Percentiles rank a stretch among this genome's conserved stretches.
Conservation (phyloP, 2,797 vertebrate genomes). For the Sebastes umbrosus region DNA sequence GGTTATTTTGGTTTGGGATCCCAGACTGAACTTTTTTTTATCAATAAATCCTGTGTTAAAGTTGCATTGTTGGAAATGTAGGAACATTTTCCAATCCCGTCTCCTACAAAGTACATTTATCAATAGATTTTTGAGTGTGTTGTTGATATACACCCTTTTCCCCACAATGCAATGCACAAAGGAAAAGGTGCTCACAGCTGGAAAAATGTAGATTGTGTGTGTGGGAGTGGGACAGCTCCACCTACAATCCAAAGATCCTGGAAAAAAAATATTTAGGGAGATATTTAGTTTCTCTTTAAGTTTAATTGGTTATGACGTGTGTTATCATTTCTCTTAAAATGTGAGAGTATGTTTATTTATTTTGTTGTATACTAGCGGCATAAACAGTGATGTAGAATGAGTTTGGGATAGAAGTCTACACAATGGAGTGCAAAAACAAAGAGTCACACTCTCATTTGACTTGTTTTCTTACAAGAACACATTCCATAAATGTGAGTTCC, state of each 20-base stretch:
- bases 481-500: slow-evolving; percentile 1
- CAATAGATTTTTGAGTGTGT: neutral
- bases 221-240: neutral
- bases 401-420: neutral
- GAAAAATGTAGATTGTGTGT: slow-evolving; percentile 1
- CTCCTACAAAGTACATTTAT: neutral
- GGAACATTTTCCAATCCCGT: neutral
- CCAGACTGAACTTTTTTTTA: no score
- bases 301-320: neutral
- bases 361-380: neutral
- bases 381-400: neutral
- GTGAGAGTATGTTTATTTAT: neutral
- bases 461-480: neutral
- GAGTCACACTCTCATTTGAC: neutral
- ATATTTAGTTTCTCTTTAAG: neutral
- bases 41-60: neutral
- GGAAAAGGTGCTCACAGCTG: neutral
- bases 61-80: neutral
- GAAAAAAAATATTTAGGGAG: neutral
- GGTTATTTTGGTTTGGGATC: neutral
- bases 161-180: slow-evolving; percentile 7
- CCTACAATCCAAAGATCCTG: neutral
- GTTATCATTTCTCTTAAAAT: neutral
- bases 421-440: neutral
- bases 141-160: neutral